A percentile compares a stretch with the other conserved stretches of the same genome.
These are phyloP conservation scores for Colostygia pectinataria DNA, from an alignment of 2,888 invertebrate genomes.

Conservation along the genomic window DNA sequence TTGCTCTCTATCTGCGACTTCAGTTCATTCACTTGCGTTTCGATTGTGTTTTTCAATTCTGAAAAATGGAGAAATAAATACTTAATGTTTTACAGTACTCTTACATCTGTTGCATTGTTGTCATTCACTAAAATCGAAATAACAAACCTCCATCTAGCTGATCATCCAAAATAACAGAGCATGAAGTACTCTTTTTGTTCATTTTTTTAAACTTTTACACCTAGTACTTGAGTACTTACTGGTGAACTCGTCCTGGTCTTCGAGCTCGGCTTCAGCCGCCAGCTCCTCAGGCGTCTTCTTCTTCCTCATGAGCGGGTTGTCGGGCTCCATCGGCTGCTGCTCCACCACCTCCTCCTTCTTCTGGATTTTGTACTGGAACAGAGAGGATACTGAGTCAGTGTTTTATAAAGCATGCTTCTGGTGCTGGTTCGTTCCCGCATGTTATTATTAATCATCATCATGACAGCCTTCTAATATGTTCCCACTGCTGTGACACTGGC, in stretches of 20 bases:
- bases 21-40: slow-evolving; percentile 98
- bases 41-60: slow-evolving; percentile 98
- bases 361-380: slow-evolving; percentile 97
- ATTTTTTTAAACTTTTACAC: too few relatives aligned
- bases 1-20: slow-evolving; percentile 98
- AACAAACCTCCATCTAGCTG: too few relatives aligned
- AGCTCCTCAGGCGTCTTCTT: slow-evolving; percentile 99
- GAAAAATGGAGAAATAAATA: slow-evolving; percentile 69
- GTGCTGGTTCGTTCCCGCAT: too few relatives aligned
- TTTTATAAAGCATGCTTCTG: too few relatives aligned
- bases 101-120: too few relatives aligned
- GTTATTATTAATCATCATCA: too few relatives aligned
- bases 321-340: slow-evolving; percentile 92
- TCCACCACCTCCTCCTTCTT: slow-evolving; percentile 97
- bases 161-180: too few relatives aligned
- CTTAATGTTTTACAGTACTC: too few relatives aligned
- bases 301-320: slow-evolving; percentile 97
- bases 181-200: too few relatives aligned
- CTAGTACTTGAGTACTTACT: slow-evolving; percentile 87
- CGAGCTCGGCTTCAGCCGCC: slow-evolving; percentile 97
- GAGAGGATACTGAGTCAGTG: neutral
- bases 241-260: slow-evolving; percentile 97
- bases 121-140: neutral
- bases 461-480: too few relatives aligned
- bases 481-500: too few relatives aligned